Conservation (phyloP, 2,888 invertebrate species). For the Andrena hattorfiana region DNA sequence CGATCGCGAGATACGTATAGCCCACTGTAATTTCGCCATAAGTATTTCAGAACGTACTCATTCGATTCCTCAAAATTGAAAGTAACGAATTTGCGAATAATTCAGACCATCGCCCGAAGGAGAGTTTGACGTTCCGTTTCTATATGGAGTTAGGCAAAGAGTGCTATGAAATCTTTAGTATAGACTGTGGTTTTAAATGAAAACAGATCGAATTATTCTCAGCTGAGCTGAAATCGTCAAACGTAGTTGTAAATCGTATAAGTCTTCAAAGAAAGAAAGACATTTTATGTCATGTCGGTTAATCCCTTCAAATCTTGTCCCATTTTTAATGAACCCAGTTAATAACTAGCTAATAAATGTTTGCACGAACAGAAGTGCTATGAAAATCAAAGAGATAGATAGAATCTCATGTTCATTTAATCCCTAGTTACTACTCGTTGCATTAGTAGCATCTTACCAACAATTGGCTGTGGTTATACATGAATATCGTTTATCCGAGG, state of each 20-base stretch:
- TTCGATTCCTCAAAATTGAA: conserved; percentile 18
- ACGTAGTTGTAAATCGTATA: neutral
- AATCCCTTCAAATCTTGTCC: neutral
- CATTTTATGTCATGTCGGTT: conserved; percentile 8
- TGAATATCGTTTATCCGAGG: too few species aligned
- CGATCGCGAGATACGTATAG: neutral
- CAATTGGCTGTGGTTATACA: too few species aligned
- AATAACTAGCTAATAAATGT: neutral
- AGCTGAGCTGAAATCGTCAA: neutral
- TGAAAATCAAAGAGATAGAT: too few species aligned
- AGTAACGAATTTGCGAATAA: conserved; percentile 20
- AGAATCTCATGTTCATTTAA: too few species aligned
- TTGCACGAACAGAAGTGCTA: too few species aligned
- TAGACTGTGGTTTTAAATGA: neutral
- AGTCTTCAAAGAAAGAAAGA: neutral
- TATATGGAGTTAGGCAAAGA: neutral
- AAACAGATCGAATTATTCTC: neutral
- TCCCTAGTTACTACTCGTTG: too few species aligned
- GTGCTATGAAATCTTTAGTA: neutral
- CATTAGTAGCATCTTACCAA: neutral
- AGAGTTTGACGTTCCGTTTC: neutral
- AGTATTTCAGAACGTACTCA: conserved; percentile 8
- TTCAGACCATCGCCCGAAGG: neutral
- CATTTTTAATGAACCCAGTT: neutral
- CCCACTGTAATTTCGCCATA: conserved; percentile 9